Conservation (phyloP, 2,797 vertebrate species). For the Hippopotamyrus pictus region DNA sequence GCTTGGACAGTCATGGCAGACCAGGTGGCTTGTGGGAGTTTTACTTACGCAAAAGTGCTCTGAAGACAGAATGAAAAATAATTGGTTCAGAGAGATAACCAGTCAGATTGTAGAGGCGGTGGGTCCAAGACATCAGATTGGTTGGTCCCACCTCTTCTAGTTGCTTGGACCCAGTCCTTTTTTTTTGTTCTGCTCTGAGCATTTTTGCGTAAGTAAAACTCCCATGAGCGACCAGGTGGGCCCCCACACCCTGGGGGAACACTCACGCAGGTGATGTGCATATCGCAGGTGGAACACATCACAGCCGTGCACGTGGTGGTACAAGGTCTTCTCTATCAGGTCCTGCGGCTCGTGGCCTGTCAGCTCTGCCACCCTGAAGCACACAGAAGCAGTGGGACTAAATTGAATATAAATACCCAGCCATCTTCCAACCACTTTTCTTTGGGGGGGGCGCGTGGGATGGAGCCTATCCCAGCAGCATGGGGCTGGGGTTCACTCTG, state of each 20-base stretch:
- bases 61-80: background rate
- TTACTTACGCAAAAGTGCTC: background rate
- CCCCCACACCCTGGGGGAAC: background rate
- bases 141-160: background rate
- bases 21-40: background rate
- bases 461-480: background rate
- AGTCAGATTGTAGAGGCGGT: background rate
- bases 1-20: background rate
- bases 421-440: background rate
- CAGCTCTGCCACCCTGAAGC: conserved; percentile 80
- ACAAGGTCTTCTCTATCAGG: conserved; percentile 90
- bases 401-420: background rate
- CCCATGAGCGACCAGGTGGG: background rate
- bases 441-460: background rate
- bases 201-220: background rate
- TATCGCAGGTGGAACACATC: conserved; percentile 84
- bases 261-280: conserved; percentile 82
- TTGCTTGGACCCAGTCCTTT: background rate
- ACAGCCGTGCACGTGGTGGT: conserved; percentile 85
- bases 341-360: conserved; percentile 92
- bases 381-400: conserved; percentile 14
- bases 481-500: background rate
- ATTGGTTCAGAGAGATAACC: background rate
- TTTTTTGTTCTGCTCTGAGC: background rate
- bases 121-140: background rate